Conservation (phyloP, 2,113 vertebrate genomes). For the Alethe castanea region DNA sequence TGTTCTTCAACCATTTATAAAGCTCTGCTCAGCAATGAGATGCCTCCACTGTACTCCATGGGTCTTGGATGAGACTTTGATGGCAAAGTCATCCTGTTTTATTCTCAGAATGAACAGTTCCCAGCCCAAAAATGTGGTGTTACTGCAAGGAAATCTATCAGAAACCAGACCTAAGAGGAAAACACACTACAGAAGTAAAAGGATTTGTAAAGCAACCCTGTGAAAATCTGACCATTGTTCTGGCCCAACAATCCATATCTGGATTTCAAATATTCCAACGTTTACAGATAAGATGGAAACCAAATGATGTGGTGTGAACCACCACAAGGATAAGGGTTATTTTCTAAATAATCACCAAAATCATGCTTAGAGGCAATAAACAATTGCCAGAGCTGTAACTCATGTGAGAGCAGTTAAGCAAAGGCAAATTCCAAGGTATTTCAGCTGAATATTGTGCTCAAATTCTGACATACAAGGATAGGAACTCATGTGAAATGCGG, state of each 20-base stretch:
- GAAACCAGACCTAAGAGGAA: neutral
- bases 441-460: neutral
- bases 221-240: neutral
- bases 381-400: slow-evolving; percentile 16
- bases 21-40: neutral
- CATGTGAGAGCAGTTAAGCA: neutral
- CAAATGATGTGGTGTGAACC: neutral
- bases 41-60: neutral
- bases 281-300: neutral
- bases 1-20: neutral
- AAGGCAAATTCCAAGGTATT: slow-evolving; percentile 29
- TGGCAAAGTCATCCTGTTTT: neutral
- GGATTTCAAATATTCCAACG: neutral
- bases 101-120: neutral
- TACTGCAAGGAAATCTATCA: neutral
- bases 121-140: neutral
- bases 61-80: neutral
- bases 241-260: neutral
- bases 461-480: slow-evolving; percentile 45
- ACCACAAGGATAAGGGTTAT: neutral
- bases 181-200: neutral
- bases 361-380: neutral
- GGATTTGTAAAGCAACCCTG: neutral
- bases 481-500: slow-evolving; percentile 45
- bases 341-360: slow-evolving; percentile 5